Evolutionary conservation across 1,140 invertebrate genomes (phyloP).

Genomic region (Heliothis subflexa): DNA sequence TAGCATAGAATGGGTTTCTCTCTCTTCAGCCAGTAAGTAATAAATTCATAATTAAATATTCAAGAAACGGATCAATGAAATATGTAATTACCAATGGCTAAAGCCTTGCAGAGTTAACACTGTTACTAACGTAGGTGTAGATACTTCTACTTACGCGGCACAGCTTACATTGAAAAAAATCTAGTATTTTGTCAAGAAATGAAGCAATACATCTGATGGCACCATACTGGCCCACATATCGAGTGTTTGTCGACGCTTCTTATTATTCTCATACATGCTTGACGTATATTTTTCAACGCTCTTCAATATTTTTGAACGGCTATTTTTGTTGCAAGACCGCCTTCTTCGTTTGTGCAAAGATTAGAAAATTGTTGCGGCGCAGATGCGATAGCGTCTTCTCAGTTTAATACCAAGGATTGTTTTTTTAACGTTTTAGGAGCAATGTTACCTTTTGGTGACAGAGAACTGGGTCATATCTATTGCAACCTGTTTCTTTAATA

Average conservation of each 20-base stretch:
- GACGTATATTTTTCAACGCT: constrained; percentile 82
- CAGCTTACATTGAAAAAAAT: not conserved
- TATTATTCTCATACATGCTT: constrained; percentile 77
- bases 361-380: constrained; percentile 37
- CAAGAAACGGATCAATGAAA: no score
- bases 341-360: constrained; percentile 64
- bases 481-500: not conserved
- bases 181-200: constrained; percentile 51
- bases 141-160: not conserved
- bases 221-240: constrained; percentile 63
- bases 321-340: constrained; percentile 74
- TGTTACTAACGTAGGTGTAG: not conserved
- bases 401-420: not conserved
- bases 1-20: no score
- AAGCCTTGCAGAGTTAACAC: not conserved
- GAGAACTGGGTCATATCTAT: no score
- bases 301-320: constrained; percentile 81
- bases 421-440: not conserved
- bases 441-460: not conserved
- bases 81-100: not conserved
- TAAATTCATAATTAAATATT: no score
- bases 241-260: constrained; percentile 72
- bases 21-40: no score
- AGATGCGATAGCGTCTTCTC: constrained; percentile 19
- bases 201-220: constrained; percentile 48